These are phyloP conservation scores for Apistogramma diplotaenia DNA, from an alignment of 2,113 vertebrate genomes.

Conservation along the genomic window DNA sequence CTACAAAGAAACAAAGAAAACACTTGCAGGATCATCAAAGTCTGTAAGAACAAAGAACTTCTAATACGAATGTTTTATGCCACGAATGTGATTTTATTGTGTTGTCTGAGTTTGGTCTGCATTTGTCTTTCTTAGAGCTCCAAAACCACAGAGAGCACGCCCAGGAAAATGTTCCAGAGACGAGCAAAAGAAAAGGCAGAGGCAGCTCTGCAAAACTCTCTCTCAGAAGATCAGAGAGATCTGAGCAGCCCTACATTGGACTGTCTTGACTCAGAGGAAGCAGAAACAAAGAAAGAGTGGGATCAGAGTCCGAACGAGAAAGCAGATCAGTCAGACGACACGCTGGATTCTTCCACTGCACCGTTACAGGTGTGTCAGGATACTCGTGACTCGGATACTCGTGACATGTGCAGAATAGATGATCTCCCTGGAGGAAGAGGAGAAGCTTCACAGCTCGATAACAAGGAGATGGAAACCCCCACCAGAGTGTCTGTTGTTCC, in stretches of 20 bases:
- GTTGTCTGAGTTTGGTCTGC: background rate
- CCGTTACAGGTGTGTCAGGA: background rate
- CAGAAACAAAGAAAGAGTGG: constrained; percentile 4
- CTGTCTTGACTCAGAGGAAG: background rate
- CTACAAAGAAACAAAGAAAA: constrained; percentile 86
- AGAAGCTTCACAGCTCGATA: background rate
- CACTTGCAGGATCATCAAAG: constrained; percentile 73
- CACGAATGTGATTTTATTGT: background rate
- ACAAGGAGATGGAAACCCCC: constrained; percentile 35
- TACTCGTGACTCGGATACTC: constrained; percentile 8
- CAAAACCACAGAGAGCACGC: constrained; percentile 41
- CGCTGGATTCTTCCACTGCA: background rate
- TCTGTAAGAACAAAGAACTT: constrained; percentile 73
- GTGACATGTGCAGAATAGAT: background rate
- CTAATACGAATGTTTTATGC: background rate
- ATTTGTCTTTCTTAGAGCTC: constrained; percentile 43
- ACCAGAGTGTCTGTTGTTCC: constrained; percentile 69
- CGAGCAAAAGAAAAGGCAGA: constrained; percentile 69
- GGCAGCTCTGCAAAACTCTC: constrained; percentile 45
- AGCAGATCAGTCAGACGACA: constrained; percentile 1
- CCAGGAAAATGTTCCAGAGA: constrained; percentile 69
- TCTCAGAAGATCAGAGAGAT: constrained; percentile 54
- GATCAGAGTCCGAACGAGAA: constrained; percentile 5
- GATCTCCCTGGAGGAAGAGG: background rate
- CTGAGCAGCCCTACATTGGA: constrained; percentile 2